phyloP scores from a whole-genome alignment of 2,113 vertebrate genomes.

The Pterophyllum scalare region DNA sequence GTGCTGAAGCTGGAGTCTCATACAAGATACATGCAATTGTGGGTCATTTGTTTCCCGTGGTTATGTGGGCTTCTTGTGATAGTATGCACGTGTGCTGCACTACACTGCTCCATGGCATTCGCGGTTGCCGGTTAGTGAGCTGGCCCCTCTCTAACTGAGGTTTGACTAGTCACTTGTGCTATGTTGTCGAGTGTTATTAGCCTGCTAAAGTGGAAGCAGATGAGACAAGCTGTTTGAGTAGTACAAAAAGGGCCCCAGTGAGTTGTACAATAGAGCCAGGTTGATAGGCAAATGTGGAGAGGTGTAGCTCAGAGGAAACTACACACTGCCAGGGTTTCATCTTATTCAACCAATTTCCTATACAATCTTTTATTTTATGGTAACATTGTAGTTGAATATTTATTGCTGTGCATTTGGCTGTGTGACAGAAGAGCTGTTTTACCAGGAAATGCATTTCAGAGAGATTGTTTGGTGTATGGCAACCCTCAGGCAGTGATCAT shows the following conservation, averaged over 20 bases:
- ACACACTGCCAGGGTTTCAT: neutral
- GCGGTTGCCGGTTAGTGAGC: neutral
- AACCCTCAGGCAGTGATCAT: neutral
- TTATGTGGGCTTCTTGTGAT: neutral
- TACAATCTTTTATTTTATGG: neutral
- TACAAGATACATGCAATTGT: neutral
- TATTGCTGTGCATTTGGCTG: neutral
- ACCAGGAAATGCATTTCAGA: neutral
- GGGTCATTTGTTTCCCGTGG: conserved; percentile 1
- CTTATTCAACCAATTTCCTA: neutral
- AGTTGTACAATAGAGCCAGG: conserved; percentile 30
- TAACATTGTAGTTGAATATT: neutral
- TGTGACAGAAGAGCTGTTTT: neutral
- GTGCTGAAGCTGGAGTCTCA: conserved; percentile 6
- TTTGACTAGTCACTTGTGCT: conserved; percentile 40
- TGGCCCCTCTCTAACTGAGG: conserved; percentile 19
- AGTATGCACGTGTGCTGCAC: neutral
- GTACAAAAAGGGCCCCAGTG: conserved; percentile 31
- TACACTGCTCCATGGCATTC: conserved; percentile 5
- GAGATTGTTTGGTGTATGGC: neutral
- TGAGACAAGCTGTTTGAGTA: conserved; percentile 51
- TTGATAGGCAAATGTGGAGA: conserved; percentile 28
- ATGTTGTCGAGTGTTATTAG: conserved; percentile 40
- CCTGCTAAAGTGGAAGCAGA: conserved; percentile 60
- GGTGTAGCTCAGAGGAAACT: neutral